Base-by-base conservation (phyloP, 64 coral and sea anemone species). In the Astreopora myriophthalma region DNA sequence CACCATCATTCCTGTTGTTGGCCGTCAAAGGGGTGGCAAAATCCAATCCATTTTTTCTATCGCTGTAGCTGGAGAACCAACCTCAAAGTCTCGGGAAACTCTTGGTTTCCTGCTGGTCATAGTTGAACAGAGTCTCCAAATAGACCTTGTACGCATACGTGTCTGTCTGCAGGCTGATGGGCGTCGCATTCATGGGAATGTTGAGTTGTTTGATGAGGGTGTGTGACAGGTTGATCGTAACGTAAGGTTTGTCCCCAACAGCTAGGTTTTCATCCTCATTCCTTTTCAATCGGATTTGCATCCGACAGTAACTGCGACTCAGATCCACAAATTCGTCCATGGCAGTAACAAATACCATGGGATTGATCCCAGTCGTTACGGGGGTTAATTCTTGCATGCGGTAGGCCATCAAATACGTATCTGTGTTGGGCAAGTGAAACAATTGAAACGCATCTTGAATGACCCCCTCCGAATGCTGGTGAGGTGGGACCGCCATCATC, bases 91-190 rank as follows among this genome's bases (percentile, higher is more conserved):
- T 8, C 39, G 8, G 39, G 6, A 44, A 44, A 44, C 40, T 83
- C 28, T 91, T 35, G 2, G 30, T 64, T 60, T 83, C 76, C 20
- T 58, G 16, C 34, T 52, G 10, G 22, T 40, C 67, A 37, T 84
- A 64, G 24, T 91, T 91, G 8, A 91, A 7, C 9, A 91, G 0
- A 20, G 76, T 91, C 70, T 91, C 66, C 0, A 91, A n/a, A 48
- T 3, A 91, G 0, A 31, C 44, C 37, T 60, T 60, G 65, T 91
- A 84, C 6, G 65, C 30, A 28, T 91, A 91, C 0, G 31, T 74
- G 66, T 84, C 78, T 27, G 63, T 73, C 33, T 84, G 66, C 0
- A 27, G 28, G 14, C 27, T 91, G 28, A 84, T 84, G 29, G 83
- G 29, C 42, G 65, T 61, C 17, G 76, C 89, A 26, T 91, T 91